Percentiles rank a stretch among this genome's conserved stretches.
phyloP scores from a whole-genome alignment of 2,113 vertebrate species.

The Diadophis punctatus region DNA sequence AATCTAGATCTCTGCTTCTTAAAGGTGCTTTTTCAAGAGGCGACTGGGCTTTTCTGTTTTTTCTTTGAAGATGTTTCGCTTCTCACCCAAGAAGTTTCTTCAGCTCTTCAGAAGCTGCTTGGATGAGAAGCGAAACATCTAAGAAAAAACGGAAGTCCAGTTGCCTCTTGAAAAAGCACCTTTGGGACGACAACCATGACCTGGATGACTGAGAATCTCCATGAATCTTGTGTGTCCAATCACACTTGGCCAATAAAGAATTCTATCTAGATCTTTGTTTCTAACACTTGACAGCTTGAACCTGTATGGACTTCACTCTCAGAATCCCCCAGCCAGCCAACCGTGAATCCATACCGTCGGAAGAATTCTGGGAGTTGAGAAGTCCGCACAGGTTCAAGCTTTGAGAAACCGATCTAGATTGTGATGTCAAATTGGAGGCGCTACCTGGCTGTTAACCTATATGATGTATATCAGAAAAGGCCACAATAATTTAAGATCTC shows the following conservation, averaged over 20 bases:
- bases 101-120: too few species aligned
- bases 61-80: too few species aligned
- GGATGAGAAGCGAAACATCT: too few species aligned
- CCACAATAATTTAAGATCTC: background rate
- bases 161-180: too few species aligned
- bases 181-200: too few species aligned
- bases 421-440: background rate
- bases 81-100: too few species aligned
- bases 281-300: background rate
- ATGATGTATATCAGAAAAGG: background rate
- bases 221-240: too few species aligned
- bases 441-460: too few species aligned
- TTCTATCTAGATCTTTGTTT: background rate
- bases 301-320: background rate
- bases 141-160: too few species aligned
- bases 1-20: background rate
- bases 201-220: too few species aligned
- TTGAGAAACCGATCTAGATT: background rate
- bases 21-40: background rate
- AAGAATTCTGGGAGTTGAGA: background rate
- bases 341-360: background rate
- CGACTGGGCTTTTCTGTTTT: too few species aligned
- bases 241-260: too few species aligned
- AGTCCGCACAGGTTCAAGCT: background rate
- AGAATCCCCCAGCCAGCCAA: background rate